These are phyloP conservation scores for Apotomis betuletana DNA, from an alignment of 2,888 invertebrate species.

Conservation along the genomic window DNA sequence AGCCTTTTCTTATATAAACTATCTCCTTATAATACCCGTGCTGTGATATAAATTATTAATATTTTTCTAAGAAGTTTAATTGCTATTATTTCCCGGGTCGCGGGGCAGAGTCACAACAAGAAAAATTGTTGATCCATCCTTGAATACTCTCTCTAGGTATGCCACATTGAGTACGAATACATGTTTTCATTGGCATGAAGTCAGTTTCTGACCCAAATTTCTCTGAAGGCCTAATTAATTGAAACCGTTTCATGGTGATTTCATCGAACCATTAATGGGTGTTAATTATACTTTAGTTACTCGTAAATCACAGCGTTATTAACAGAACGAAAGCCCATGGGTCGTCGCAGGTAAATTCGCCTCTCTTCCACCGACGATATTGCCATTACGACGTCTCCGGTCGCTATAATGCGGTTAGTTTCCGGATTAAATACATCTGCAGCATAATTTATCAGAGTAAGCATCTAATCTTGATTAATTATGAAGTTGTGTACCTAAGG, in stretches of 20 bases:
- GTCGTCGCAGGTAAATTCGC: neutral
- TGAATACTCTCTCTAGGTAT: neutral
- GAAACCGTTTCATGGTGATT: constrained; percentile 26
- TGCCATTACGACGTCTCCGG: neutral
- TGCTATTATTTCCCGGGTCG: too few relatives aligned
- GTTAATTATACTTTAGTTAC: constrained; percentile 10
- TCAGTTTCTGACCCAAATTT: constrained; percentile 7
- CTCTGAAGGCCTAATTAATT: constrained; percentile 17
- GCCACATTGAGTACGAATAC: neutral
- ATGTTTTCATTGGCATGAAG: neutral
- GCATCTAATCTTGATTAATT: constrained; percentile 28
- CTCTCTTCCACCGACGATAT: constrained; percentile 8
- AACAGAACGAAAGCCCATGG: constrained; percentile 5
- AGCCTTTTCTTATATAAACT: too few relatives aligned
- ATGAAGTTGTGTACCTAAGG: constrained; percentile 23
- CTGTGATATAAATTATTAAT: too few relatives aligned
- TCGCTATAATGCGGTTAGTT: constrained; percentile 6
- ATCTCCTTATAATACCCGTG: too few relatives aligned
- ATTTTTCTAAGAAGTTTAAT: too few relatives aligned
- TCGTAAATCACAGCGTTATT: neutral
- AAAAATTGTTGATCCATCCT: neutral
- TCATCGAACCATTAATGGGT: constrained; percentile 23
- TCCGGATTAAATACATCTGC: constrained; percentile 18
- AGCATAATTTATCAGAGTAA: constrained; percentile 23
- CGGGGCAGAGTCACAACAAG: too few relatives aligned